Conservation (phyloP, 2,797 vertebrate genomes). For the Anguilla obscura region DNA sequence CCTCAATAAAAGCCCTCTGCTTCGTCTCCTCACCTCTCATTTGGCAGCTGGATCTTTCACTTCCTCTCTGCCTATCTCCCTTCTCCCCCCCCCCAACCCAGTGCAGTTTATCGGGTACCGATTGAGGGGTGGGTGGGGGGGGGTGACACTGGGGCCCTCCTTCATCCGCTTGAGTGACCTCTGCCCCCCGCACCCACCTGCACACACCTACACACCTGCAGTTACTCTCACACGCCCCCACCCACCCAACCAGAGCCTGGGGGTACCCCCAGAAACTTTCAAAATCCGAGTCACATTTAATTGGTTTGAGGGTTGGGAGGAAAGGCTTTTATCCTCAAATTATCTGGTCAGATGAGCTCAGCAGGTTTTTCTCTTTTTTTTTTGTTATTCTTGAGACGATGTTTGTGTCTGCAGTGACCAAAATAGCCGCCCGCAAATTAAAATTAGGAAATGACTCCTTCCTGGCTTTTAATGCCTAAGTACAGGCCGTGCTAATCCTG, state of each 20-base stretch:
- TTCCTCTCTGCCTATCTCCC: slow-evolving; percentile 14
- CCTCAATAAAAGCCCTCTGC: slow-evolving; percentile 40
- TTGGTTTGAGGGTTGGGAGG: neutral
- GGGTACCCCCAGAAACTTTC: neutral
- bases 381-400: slow-evolving; percentile 56
- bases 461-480: slow-evolving; percentile 44
- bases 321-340: slow-evolving; percentile 50
- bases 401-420: slow-evolving; percentile 62
- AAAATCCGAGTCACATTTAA: neutral
- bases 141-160: neutral
- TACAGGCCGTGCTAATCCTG: slow-evolving; percentile 5
- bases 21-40: neutral
- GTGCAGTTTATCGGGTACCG: slow-evolving; percentile 5
- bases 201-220: slow-evolving; percentile 27
- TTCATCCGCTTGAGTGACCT: slow-evolving; percentile 33
- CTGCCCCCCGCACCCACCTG: slow-evolving; percentile 45
- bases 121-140: neutral
- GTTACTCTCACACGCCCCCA: slow-evolving; percentile 26
- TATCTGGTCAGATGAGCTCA: slow-evolving; percentile 60
- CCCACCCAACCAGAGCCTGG: slow-evolving; percentile 29
- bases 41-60: slow-evolving; percentile 23
- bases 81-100: neutral
- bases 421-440: slow-evolving; percentile 56
- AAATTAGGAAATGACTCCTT: slow-evolving; percentile 55
- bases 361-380: slow-evolving; percentile 47